These are phyloP conservation scores for Gryon sp. DNA, from an alignment of 1,140 invertebrate genomes.

Conservation along the genomic window DNA sequence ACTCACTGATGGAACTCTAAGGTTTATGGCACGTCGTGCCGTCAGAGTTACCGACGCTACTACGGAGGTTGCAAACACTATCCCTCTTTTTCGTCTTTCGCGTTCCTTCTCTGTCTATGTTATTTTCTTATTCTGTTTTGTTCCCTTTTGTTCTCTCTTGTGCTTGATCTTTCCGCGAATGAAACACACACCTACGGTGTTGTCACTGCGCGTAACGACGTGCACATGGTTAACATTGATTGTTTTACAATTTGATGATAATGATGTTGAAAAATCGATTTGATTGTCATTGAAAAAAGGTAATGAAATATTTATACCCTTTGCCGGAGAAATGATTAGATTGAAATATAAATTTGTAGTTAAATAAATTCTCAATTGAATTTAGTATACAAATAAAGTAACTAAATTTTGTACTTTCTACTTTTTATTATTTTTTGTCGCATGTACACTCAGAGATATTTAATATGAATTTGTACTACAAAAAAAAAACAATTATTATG, in stretches of 20 bases:
- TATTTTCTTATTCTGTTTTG: slow-evolving; percentile 42
- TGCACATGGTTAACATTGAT: slow-evolving; percentile 55
- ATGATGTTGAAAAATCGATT: no score
- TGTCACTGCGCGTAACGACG: slow-evolving; percentile 46
- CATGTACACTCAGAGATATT: no score
- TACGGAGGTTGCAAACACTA: slow-evolving; percentile 60
- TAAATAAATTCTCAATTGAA: no score
- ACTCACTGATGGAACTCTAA: slow-evolving; percentile 75
- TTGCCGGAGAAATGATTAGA: background rate
- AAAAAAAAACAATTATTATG: no score
- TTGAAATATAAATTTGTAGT: no score
- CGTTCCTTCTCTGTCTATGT: slow-evolving; percentile 25
- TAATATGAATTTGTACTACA: no score
- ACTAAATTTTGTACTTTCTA: no score
- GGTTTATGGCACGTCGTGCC: slow-evolving; percentile 77
- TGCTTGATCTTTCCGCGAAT: slow-evolving; percentile 53
- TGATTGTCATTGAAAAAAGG: no score
- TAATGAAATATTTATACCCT: slow-evolving; percentile 5
- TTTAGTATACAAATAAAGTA: no score
- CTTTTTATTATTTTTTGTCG: no score
- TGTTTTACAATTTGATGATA: slow-evolving; percentile 60
- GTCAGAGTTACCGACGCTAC: slow-evolving; percentile 75
- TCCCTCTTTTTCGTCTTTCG: slow-evolving; percentile 12
- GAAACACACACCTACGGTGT: slow-evolving; percentile 57
- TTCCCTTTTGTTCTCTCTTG: slow-evolving; percentile 48